Percentiles rank a stretch among this genome's conserved stretches.
Evolutionary conservation across 2,113 vertebrate genomes (phyloP).

Genomic region (Calypte anna): DNA sequence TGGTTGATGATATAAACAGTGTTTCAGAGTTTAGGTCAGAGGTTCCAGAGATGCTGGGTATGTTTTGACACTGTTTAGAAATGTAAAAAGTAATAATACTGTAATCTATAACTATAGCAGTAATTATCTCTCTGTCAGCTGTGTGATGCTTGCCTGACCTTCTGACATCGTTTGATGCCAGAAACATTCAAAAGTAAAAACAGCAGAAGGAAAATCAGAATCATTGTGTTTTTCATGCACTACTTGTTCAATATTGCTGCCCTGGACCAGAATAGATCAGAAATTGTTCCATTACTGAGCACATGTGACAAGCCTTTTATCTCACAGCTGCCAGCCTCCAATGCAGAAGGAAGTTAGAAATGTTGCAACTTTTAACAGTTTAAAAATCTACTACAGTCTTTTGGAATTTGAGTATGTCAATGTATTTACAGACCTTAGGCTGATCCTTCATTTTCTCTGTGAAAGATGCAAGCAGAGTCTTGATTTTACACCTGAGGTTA

Average conservation of each 20-base stretch:
- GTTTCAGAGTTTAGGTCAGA: not conserved
- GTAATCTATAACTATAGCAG: not conserved
- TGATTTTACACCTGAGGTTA: not conserved
- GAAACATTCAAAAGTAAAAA: slow-evolving; percentile 11
- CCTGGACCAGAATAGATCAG: not conserved
- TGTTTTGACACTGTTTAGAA: slow-evolving; percentile 4
- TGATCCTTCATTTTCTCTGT: not conserved
- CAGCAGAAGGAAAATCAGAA: not conserved
- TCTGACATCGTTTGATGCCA: not conserved
- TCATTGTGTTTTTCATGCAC: not conserved
- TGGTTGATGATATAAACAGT: not conserved
- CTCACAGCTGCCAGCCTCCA: not conserved
- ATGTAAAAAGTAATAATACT: not conserved
- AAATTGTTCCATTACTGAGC: not conserved
- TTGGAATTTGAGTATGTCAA: not conserved
- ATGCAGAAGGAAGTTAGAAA: not conserved
- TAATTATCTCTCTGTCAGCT: not conserved
- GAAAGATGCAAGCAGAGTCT: not conserved
- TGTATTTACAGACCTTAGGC: not conserved
- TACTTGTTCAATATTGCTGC: not conserved
- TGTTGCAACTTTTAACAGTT: not conserved
- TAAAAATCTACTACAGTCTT: not conserved
- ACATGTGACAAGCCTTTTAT: not conserved
- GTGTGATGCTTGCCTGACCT: not conserved
- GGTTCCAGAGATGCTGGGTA: not conserved